phyloP scores from a whole-genome alignment of 2,888 invertebrate species.

The Noctua comes region DNA sequence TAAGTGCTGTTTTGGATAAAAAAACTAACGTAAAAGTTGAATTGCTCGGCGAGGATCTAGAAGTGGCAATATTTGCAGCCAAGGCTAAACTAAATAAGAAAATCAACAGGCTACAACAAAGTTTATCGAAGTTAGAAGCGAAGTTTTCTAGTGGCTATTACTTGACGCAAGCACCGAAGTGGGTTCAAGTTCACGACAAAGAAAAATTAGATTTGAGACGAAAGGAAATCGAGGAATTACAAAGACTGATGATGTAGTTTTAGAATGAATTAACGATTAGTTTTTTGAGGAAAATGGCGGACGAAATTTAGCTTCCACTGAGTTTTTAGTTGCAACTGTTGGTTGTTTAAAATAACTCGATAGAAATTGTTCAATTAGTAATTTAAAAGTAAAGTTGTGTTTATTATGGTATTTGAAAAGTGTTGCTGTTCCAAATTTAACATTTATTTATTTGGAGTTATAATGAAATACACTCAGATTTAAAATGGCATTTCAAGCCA shows the following conservation, averaged over 20 bases:
- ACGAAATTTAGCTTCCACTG: background rate
- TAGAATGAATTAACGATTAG: slow-evolving; percentile 6
- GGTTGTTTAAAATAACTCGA: background rate
- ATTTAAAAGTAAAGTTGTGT: slow-evolving; percentile 1
- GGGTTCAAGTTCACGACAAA: slow-evolving; percentile 73
- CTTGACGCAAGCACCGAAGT: slow-evolving; percentile 72
- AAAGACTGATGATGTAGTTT: slow-evolving; percentile 79
- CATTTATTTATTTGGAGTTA: background rate
- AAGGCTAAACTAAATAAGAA: slow-evolving; percentile 77
- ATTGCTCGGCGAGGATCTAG: slow-evolving; percentile 75
- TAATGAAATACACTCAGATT: slow-evolving; percentile 2
- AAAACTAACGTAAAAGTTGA: slow-evolving; percentile 80
- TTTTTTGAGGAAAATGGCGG: background rate
- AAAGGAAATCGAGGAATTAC: slow-evolving; percentile 78
- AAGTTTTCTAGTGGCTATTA: slow-evolving; percentile 75
- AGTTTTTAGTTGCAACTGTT: background rate
- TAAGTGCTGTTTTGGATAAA: slow-evolving; percentile 75
- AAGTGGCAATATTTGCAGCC: slow-evolving; percentile 74
- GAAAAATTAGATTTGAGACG: slow-evolving; percentile 77
- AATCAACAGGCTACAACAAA: slow-evolving; percentile 78
- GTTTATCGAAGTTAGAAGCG: slow-evolving; percentile 76
- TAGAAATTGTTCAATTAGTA: background rate
- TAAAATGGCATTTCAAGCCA: background rate
- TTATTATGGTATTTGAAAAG: slow-evolving; percentile 5
- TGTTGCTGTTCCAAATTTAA: background rate